These are phyloP conservation scores for Pogonocichla stellata DNA, from an alignment of 2,113 vertebrate genomes.

Conservation along the genomic window DNA sequence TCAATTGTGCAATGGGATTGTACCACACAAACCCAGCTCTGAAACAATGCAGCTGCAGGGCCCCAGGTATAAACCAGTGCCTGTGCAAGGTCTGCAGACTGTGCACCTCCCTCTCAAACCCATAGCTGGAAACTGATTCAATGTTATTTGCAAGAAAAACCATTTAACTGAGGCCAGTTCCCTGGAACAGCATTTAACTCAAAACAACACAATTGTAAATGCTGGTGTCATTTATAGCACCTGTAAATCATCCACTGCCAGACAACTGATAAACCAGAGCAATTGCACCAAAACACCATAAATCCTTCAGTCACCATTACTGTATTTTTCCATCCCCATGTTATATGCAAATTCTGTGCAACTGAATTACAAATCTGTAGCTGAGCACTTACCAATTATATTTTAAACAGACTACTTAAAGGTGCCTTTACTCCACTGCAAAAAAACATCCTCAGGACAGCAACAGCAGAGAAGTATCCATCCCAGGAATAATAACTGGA, in stretches of 20 bases:
- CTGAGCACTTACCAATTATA: not conserved
- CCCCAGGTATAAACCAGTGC: not conserved
- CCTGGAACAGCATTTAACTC: not conserved
- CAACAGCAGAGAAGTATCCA: not conserved
- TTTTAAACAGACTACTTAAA: slow-evolving; percentile 23
- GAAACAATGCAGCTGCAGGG: not conserved
- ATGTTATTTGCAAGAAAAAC: not conserved
- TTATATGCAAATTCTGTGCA: not conserved
- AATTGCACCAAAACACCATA: not conserved
- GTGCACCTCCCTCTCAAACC: not conserved
- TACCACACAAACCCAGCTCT: not conserved
- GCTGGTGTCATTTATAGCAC: not conserved
- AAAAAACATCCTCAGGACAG: not conserved
- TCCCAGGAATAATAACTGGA: not conserved
- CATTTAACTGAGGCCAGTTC: not conserved
- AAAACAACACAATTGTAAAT: not conserved
- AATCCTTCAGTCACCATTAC: not conserved
- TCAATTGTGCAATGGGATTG: not conserved
- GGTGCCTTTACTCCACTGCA: not conserved
- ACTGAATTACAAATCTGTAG: not conserved
- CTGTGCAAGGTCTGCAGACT: not conserved
- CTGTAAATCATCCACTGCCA: not conserved
- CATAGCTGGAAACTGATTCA: not conserved
- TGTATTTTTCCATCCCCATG: not conserved
- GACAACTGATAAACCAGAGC: not conserved